Base-by-base conservation (phyloP, 23 tunicate species). In the Diplosoma virens region DNA sequence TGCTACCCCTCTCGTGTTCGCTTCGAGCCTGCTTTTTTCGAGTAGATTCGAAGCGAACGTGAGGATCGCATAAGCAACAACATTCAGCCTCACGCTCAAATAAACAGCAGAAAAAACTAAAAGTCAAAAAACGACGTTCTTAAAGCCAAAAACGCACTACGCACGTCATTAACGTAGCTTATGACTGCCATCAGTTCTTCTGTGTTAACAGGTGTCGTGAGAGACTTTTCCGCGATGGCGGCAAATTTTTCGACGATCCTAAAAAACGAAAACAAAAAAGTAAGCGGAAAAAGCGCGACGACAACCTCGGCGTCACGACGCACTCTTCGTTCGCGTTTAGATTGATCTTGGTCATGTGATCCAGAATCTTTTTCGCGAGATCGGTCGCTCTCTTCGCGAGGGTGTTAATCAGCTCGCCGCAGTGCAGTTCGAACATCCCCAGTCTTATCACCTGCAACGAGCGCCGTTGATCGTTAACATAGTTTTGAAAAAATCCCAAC, bases 341-440 rank as follows among this genome's bases (percentile, higher is more conserved):
- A 54, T 92, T 92, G 36, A 75, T 92, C 73, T 66, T 92, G 50
- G 82, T 81, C 97, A 92, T 92, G 1, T 79, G 72, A 16, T 53
- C 52, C 50, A 92, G 77, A 83, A 92, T 85, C 76, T 85, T 92
- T 41, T 85, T 80, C 1, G 94, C 94, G 9, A 94, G 67, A 9
- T 36, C 35, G 2, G 88, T 91, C 5, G 89, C 90, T 53, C 99
- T 41, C 48, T 85, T 88, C 21, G 99, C 81, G 6, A 94, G 82
- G 20, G 56, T 52, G 22, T 53, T 56, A 31, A 88, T 94, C 67
- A 94, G 71, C 58, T 94, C 95, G 47, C 72, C 71, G 67, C 99
- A 87, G 45, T 94, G 99, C 29, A 94, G 73, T 30, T 87, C 99
- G 67, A 88, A 94, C 95, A 94, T 94, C 0, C 99, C 99, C 32